Evolutionary conservation across 2,797 vertebrate genomes (phyloP).

Genomic region (Notolepis coatsorum): DNA sequence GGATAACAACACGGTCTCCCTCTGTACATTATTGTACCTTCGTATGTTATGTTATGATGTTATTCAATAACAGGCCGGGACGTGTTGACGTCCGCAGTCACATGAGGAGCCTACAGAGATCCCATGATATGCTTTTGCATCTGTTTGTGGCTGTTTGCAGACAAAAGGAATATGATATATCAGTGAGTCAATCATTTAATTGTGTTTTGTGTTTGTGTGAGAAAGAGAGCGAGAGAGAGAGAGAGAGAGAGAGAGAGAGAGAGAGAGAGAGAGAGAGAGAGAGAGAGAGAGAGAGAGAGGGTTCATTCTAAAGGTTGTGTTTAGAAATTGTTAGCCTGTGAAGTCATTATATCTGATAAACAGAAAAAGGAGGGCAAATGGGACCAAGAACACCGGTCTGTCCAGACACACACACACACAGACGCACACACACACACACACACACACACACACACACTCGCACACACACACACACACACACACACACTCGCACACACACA

Average conservation of each 20-base stretch:
- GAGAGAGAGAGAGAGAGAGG: no score
- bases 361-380: background rate
- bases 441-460: background rate
- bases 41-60: no score
- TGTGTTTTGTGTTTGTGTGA: conserved; percentile 2
- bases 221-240: no score
- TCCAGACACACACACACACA: background rate
- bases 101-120: conserved; percentile 26
- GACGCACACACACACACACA: background rate
- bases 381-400: background rate
- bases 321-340: conserved; percentile 7
- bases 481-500: conserved; percentile 40
- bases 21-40: no score
- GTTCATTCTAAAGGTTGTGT: no score
- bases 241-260: no score
- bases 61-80: no score
- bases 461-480: background rate
- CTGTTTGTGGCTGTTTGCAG: conserved; percentile 62
- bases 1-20: no score
- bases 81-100: no score
- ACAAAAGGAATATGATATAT: conserved; percentile 42
- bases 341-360: conserved; percentile 27
- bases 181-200: conserved; percentile 42
- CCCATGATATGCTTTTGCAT: conserved; percentile 41
- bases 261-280: no score